These are phyloP conservation scores for Kryptopterus vitreolus DNA, from an alignment of 2,797 vertebrate genomes.

Conservation along the genomic window DNA sequence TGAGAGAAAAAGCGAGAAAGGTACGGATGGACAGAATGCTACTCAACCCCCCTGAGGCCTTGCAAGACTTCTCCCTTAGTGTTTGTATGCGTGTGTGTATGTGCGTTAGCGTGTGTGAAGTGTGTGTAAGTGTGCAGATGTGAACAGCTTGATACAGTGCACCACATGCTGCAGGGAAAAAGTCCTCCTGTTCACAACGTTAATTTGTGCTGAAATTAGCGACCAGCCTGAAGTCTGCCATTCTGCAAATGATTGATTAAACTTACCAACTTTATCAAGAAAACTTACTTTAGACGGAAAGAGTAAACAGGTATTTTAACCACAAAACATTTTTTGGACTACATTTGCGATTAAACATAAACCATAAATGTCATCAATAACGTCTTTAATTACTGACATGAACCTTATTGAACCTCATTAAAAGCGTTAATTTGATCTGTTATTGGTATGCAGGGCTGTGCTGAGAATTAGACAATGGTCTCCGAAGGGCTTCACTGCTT, in stretches of 20 bases:
- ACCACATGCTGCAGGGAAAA: conserved; percentile 76
- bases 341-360: conserved; percentile 22
- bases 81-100: conserved; percentile 56
- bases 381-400: conserved; percentile 27
- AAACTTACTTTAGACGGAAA: conserved; percentile 23
- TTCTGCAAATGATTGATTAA: conserved; percentile 62
- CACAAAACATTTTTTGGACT: not conserved
- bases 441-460: conserved; percentile 31
- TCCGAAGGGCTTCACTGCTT: conserved; percentile 30
- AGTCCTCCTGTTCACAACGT: conserved; percentile 73
- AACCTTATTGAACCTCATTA: conserved; percentile 45
- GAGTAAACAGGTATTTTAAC: conserved; percentile 1
- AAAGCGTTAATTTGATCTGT: conserved; percentile 42
- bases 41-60: conserved; percentile 71
- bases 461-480: conserved; percentile 32
- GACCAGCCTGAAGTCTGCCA: conserved; percentile 61
- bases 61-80: conserved; percentile 69
- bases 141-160: conserved; percentile 76
- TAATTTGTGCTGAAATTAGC: conserved; percentile 73
- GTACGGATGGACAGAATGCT: conserved; percentile 78
- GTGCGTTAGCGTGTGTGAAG: conserved; percentile 48
- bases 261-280: conserved; percentile 51
- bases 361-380: conserved; percentile 28
- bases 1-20: conserved; percentile 68
- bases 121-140: conserved; percentile 58